Evolutionary conservation across 2,888 invertebrate genomes (phyloP).

Genomic region (Phyto melanocephala): DNA sequence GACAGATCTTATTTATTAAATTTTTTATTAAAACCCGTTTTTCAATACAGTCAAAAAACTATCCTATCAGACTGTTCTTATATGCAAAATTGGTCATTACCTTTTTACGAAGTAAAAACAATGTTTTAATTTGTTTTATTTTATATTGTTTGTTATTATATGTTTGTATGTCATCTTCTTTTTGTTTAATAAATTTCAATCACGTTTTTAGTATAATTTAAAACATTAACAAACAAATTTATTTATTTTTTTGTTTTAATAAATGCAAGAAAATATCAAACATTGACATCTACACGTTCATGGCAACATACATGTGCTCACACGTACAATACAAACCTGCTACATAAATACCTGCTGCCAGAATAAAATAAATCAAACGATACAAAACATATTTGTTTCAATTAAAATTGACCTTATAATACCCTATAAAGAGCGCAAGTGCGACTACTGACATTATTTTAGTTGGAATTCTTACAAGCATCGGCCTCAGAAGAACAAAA

Average conservation of each 20-base stretch:
- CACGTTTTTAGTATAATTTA: slow-evolving; percentile 31
- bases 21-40: too few relatives aligned
- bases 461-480: too few relatives aligned
- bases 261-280: slow-evolving; percentile 18
- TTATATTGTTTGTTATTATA: neutral
- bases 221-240: neutral
- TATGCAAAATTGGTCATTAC: too few relatives aligned
- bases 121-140: neutral
- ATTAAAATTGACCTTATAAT: neutral
- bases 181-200: slow-evolving; percentile 15
- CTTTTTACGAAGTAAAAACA: too few relatives aligned
- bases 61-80: too few relatives aligned
- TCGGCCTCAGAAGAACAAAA: too few relatives aligned
- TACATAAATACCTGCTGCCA: neutral
- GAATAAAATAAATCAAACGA: neutral
- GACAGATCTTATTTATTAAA: too few relatives aligned
- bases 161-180: neutral
- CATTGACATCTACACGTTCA: neutral
- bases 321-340: neutral
- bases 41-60: too few relatives aligned
- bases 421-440: neutral
- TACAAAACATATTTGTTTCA: neutral
- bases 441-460: too few relatives aligned
- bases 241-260: neutral
- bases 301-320: neutral